Evolutionary conservation across 2,888 invertebrate genomes (phyloP).

Genomic region (Andrena haemorrhoa): DNA sequence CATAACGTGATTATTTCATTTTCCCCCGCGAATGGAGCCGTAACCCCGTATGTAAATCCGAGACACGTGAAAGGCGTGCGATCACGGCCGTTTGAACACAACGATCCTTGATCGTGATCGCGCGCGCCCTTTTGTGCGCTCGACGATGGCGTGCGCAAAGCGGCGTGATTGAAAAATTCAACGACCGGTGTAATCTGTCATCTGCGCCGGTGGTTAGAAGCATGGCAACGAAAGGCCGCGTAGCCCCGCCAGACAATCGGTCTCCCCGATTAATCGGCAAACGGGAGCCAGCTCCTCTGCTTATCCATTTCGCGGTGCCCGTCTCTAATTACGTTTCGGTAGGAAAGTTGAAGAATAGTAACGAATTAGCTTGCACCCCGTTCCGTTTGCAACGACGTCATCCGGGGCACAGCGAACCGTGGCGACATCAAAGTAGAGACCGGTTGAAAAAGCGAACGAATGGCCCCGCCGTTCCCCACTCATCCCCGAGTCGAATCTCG

Average conservation of each 20-base stretch:
- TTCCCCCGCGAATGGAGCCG: constrained; percentile 64
- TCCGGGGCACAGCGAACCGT: constrained; percentile 10
- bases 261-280: neutral
- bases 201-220: constrained; percentile 22
- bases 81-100: constrained; percentile 68
- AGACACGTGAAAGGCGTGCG: constrained; percentile 73
- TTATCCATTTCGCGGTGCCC: neutral
- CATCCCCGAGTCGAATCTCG: constrained; percentile 12
- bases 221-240: neutral
- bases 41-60: constrained; percentile 74
- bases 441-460: neutral
- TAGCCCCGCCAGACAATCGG: neutral
- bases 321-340: constrained; percentile 22
- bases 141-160: constrained; percentile 35
- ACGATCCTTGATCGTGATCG: constrained; percentile 65
- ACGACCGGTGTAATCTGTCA: constrained; percentile 64
- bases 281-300: neutral
- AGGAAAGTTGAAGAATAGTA: constrained; percentile 15
- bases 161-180: constrained; percentile 66
- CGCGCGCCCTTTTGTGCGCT: constrained; percentile 46
- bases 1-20: constrained; percentile 79
- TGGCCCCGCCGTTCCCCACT: neutral
- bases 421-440: constrained; percentile 44
- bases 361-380: neutral
- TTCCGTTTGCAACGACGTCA: constrained; percentile 18